Evolutionary conservation across 2,113 vertebrate genomes (phyloP).

Genomic region (Piliocolobus tephrosceles): DNA sequence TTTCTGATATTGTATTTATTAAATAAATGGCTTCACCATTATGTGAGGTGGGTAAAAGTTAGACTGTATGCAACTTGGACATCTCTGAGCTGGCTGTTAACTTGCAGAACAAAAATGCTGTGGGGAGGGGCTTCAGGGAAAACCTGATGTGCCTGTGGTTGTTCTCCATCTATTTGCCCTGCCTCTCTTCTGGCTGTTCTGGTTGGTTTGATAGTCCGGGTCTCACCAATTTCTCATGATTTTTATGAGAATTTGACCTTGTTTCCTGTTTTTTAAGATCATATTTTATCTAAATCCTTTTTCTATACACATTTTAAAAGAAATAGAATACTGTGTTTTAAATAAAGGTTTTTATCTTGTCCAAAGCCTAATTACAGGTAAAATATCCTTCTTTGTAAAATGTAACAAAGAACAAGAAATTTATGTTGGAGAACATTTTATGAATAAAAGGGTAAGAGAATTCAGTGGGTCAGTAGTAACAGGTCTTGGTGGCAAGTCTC

Average conservation of each 20-base stretch:
- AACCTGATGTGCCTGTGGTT: neutral
- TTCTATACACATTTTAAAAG: slow-evolving; percentile 51
- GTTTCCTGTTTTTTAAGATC: slow-evolving; percentile 47
- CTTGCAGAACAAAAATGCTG: neutral
- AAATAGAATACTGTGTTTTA: neutral
- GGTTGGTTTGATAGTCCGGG: neutral
- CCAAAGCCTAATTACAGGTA: slow-evolving; percentile 15
- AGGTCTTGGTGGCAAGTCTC: neutral
- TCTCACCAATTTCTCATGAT: slow-evolving; percentile 25
- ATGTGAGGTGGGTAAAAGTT: neutral
- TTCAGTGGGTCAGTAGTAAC: neutral
- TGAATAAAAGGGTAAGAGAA: neutral
- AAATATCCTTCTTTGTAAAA: slow-evolving; percentile 29
- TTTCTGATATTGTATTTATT: neutral
- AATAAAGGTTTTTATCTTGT: slow-evolving; percentile 75
- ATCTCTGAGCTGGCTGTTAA: neutral
- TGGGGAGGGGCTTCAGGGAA: no score
- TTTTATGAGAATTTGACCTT: slow-evolving; percentile 59
- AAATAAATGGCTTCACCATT: neutral
- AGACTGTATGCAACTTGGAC: neutral
- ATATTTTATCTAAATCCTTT: slow-evolving; percentile 52
- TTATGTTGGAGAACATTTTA: neutral
- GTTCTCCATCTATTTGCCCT: neutral
- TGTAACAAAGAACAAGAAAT: neutral
- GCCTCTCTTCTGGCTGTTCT: neutral